phyloP scores from a whole-genome alignment of 2,113 vertebrate species.

The Piprites chloris region DNA sequence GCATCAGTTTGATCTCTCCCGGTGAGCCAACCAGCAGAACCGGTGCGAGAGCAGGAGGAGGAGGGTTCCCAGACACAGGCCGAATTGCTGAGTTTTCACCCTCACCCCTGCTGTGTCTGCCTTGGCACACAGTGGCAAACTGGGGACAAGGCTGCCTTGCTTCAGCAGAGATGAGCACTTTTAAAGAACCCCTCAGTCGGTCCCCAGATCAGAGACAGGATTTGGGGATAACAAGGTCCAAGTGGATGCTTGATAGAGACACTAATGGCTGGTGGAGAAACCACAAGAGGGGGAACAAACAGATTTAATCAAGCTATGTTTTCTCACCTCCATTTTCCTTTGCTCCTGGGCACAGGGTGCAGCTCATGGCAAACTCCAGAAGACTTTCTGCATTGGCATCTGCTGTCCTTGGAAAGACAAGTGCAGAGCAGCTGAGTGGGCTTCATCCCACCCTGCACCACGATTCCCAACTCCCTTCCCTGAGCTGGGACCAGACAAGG shows the following conservation, averaged over 20 bases:
- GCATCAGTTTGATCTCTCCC: neutral
- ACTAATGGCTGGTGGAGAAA: neutral
- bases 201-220: neutral
- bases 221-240: neutral
- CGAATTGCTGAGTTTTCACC: neutral
- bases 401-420: neutral
- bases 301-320: neutral
- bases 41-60: neutral
- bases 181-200: too few relatives aligned
- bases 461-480: neutral
- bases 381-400: neutral
- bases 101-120: neutral
- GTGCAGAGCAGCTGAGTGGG: neutral
- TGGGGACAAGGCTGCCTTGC: neutral
- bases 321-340: neutral
- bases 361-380: neutral
- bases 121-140: accelerated
- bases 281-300: neutral
- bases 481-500: neutral
- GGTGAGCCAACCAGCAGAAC: neutral
- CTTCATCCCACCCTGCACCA: neutral
- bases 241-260: neutral
- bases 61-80: neutral
- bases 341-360: neutral
- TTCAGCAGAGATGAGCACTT: neutral